A percentile compares a stretch with the other conserved stretches of the same genome.
Conservation (phyloP, 2,888 invertebrate genomes). For the Rosalia funebris region DNA sequence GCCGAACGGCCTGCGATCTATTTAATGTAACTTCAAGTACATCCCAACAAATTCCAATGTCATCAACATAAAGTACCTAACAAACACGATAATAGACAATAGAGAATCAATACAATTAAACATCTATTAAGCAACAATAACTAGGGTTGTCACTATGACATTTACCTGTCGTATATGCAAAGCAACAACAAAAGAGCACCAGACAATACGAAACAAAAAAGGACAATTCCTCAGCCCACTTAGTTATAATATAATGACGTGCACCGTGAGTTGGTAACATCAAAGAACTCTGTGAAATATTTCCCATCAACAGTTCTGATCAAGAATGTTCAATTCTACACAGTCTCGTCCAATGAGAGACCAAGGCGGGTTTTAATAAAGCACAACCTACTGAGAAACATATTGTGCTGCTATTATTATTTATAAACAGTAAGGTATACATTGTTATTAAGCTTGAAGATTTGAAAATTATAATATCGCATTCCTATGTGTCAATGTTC, state of each 20-base stretch:
- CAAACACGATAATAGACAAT: conserved; percentile 12
- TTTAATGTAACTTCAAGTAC: no score
- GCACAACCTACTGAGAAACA: conserved; percentile 40
- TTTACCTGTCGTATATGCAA: conserved; percentile 10
- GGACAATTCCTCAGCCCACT: conserved; percentile 42
- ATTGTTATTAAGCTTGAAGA: conserved; percentile 5
- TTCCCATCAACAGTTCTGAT: conserved; percentile 43
- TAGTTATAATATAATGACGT: conserved; percentile 44
- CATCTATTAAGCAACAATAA: conserved; percentile 21
- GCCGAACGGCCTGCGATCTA: background rate
- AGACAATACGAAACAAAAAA: conserved; percentile 35
- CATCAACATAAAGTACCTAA: background rate
- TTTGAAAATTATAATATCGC: conserved; percentile 14
- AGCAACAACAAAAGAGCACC: conserved; percentile 19
- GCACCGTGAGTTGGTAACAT: conserved; percentile 41
- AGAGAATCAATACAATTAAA: conserved; percentile 18
- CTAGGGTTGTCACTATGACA: conserved; percentile 25
- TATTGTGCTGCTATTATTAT: conserved; percentile 26
- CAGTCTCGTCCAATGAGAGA: conserved; percentile 40
- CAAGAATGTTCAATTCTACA: conserved; percentile 43
- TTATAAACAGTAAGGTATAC: conserved; percentile 26
- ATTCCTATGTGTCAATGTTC: conserved; percentile 8
- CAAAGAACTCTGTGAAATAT: conserved; percentile 44
- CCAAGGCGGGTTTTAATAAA: conserved; percentile 46
- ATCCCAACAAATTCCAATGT: conserved; percentile 6